Conservation (phyloP, 1,140 invertebrate species). For the Formica exsecta region DNA sequence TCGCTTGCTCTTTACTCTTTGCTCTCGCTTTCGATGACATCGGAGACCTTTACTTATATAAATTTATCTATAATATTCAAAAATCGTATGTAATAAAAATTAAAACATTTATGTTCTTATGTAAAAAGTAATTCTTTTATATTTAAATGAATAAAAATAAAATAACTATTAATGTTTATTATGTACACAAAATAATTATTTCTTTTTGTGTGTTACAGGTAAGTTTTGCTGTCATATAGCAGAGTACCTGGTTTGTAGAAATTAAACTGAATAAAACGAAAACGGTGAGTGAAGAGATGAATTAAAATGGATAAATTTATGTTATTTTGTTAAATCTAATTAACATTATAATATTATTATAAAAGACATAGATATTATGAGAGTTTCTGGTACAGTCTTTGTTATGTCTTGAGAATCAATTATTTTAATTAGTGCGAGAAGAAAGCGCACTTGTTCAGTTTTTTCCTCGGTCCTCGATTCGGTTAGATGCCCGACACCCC, state of each 20-base stretch:
- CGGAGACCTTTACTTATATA: no score
- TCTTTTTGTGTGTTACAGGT: conserved; percentile 68
- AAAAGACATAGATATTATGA: no score
- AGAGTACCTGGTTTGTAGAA: neutral
- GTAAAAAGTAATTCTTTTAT: no score
- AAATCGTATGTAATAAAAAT: no score
- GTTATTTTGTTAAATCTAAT: conserved; percentile 6
- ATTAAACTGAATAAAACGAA: neutral
- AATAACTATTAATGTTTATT: neutral
- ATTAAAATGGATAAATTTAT: conserved; percentile 17
- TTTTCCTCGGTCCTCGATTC: conserved; percentile 61
- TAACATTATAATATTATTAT: neutral
- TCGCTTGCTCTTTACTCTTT: no score
- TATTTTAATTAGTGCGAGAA: conserved; percentile 51
- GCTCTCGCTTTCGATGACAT: no score
- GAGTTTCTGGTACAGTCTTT: neutral
- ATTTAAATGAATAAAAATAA: neutral
- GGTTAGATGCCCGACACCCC: conserved; percentile 70
- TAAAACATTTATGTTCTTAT: no score
- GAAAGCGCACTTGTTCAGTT: conserved; percentile 32
- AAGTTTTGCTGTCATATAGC: conserved; percentile 36
- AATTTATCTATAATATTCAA: no score
- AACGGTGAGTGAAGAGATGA: conserved; percentile 38
- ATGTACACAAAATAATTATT: neutral
- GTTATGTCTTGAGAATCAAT: conserved; percentile 35